Base-by-base conservation (phyloP, 1,140 invertebrate species). In the Cotesia vestalis region DNA sequence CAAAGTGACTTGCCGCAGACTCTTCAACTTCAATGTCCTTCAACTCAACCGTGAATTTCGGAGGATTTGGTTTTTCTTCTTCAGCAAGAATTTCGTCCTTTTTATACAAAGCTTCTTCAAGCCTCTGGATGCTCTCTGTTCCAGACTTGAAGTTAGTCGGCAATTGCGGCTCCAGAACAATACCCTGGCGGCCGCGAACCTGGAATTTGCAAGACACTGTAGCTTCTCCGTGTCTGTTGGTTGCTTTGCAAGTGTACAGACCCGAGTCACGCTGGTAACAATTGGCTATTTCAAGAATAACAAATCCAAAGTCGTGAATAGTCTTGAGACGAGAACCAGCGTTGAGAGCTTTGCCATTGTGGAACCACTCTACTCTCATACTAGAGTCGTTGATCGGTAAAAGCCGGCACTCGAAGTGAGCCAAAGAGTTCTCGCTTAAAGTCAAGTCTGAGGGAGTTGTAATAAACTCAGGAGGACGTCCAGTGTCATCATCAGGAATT, bases 281-380 rank as follows among this genome's bases (percentile, higher is more conserved):
- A 61, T 94, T 94, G 59, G 93, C 92, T 52, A 97, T 92, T 89
- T 97, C 95, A 59, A 98, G 86, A 78, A 97, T 97, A 2, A 97
- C 95, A 79, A 96, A 97, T 36, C 96, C 96, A 86, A 97, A 97
- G 80, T 98, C 95, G 77, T 95, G 95, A 71, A 96, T 96, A 0
- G 94, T 96, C 82, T 96, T 96, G 68, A 96, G 92, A 83, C 95
- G 90, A 6, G 94, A 95, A 61, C 95, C 95, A 73, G 94, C 91
- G 78, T 93, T 91, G 59, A 98, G 87, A 8, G 95, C 90, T 87
- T 97, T 96, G 40, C 96, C 96, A 84, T 98, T 97, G 77, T 98
- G 96, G 90, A 93, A 98, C 96, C 96, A 98, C 86, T 98, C 96
- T 12, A 98, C 95, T 75, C 93, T 90, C 93, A 98, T 94, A 71